Conservation (phyloP, 2,113 vertebrate genomes). For the Epinephelus fuscoguttatus region DNA sequence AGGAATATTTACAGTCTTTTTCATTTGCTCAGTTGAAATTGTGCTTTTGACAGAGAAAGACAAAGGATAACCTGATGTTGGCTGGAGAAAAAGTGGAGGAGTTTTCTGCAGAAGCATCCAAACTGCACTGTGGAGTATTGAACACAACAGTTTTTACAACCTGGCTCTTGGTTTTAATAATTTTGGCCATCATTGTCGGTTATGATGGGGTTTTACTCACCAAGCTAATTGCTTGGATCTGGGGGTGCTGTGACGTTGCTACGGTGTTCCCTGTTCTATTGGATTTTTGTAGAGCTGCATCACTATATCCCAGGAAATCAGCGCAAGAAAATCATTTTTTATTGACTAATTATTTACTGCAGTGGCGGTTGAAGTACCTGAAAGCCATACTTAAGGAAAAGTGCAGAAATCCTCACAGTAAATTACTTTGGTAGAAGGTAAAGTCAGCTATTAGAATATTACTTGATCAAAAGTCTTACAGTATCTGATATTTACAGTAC, state of each 20-base stretch:
- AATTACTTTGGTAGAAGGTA: too few relatives aligned
- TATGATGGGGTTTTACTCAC: too few relatives aligned
- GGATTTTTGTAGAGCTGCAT: not conserved
- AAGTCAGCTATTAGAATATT: too few relatives aligned
- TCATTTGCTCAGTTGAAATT: conserved; percentile 44
- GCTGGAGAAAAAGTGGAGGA: not conserved
- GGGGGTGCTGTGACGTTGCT: too few relatives aligned
- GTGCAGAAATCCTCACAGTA: too few relatives aligned
- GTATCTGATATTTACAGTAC: too few relatives aligned
- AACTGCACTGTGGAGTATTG: not conserved
- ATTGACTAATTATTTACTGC: not conserved
- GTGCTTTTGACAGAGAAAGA: conserved; percentile 34
- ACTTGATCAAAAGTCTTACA: too few relatives aligned
- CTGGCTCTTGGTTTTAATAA: conserved; percentile 5
- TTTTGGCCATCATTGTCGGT: not conserved
- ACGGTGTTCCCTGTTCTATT: not conserved
- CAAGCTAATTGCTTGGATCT: too few relatives aligned
- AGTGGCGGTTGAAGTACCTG: too few relatives aligned
- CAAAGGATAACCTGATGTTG: conserved; percentile 22
- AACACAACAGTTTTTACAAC: conserved; percentile 33
- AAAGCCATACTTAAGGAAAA: too few relatives aligned
- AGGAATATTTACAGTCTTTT: conserved; percentile 54
- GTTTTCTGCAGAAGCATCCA: not conserved
- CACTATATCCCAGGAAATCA: not conserved
- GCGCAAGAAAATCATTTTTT: not conserved